phyloP scores from a whole-genome alignment of 2,888 invertebrate species.

The Sarcophaga variegata region DNA sequence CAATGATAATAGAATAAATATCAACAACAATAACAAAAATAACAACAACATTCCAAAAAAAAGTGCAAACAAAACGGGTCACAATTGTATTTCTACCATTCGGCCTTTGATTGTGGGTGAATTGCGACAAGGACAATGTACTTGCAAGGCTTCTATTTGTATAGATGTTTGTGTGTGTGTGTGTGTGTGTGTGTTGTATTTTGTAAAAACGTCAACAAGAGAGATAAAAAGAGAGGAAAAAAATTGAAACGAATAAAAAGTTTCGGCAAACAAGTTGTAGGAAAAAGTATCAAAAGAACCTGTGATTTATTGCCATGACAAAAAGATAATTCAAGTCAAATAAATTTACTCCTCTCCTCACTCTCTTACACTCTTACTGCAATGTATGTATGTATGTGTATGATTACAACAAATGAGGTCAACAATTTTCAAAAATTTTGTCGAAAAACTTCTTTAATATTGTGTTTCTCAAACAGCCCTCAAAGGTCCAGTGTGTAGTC shows the following conservation, averaged over 20 bases:
- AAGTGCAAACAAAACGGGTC: not conserved
- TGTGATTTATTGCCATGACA: slow-evolving; percentile 47
- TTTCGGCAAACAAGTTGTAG: not conserved
- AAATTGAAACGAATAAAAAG: not conserved
- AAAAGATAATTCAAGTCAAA: slow-evolving; percentile 39
- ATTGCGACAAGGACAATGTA: not conserved
- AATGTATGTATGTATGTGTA: too few species aligned
- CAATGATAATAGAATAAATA: not conserved
- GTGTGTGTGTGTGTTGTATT: not conserved
- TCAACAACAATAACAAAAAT: not conserved
- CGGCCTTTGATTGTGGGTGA: not conserved
- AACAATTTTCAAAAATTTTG: not conserved
- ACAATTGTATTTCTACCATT: not conserved
- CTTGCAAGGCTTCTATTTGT: not conserved
- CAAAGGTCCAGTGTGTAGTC: too few species aligned
- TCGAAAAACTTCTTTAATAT: too few species aligned
- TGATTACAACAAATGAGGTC: slow-evolving; percentile 22
- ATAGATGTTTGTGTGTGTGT: not conserved
- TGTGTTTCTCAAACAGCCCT: too few species aligned
- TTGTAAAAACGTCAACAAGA: not conserved
- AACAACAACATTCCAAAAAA: not conserved
- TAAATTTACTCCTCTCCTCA: slow-evolving; percentile 7
- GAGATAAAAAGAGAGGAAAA: not conserved
- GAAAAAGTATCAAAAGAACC: slow-evolving; percentile 24
- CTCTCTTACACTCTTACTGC: not conserved